A percentile compares a stretch with the other conserved stretches of the same genome.
phyloP scores from a whole-genome alignment of 1,140 invertebrate species.

The Leptopilina clavipes region DNA sequence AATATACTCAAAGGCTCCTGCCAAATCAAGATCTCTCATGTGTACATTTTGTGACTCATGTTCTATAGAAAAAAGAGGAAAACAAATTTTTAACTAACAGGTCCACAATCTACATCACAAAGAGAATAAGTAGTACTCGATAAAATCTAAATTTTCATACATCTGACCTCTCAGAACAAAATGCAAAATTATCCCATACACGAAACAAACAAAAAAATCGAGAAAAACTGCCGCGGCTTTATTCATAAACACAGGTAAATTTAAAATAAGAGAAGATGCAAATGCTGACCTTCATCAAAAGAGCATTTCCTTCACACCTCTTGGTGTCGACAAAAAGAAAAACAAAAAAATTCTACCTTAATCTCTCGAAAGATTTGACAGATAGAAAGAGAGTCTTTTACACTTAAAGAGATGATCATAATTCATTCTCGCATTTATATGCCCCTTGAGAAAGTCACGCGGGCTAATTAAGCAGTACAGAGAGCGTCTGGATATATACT shows the following conservation, averaged over 20 bases:
- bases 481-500: background rate
- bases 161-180: background rate
- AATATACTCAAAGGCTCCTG: conserved; percentile 16
- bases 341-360: conserved; percentile 10
- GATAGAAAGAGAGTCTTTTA: conserved; percentile 9
- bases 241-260: too few species aligned
- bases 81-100: too few species aligned
- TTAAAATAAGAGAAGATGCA: too few species aligned
- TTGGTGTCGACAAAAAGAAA: background rate
- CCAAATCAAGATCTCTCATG: conserved; percentile 40
- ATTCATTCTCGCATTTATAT: conserved; percentile 29
- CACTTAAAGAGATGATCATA: conserved; percentile 28
- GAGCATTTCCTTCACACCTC: conserved; percentile 16
- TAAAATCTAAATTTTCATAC: background rate
- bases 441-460: conserved; percentile 8
- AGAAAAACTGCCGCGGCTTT: background rate
- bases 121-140: background rate
- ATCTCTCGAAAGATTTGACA: conserved; percentile 24
- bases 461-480: conserved; percentile 37
- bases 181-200: background rate
- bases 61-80: too few species aligned
- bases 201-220: background rate
- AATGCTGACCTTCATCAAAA: background rate
- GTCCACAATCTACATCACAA: conserved; percentile 2
- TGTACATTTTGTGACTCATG: too few species aligned